Evolutionary conservation across 2,797 vertebrate genomes (phyloP).

Genomic region (Artibeus jamaicensis): DNA sequence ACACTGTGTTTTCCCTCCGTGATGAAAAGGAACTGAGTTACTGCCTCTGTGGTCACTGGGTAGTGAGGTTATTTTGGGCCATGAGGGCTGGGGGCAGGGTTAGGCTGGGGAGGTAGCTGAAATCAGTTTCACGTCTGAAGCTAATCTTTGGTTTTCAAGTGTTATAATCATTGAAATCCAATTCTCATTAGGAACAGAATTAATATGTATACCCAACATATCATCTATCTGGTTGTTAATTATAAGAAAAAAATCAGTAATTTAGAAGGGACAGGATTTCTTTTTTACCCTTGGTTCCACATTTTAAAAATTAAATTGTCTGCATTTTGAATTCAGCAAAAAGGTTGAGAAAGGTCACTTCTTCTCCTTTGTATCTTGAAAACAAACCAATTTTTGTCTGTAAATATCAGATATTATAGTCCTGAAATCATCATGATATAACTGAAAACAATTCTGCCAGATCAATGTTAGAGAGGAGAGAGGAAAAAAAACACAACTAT

Average conservation of each 20-base stretch:
- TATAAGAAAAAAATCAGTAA: background rate
- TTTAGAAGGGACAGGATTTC: background rate
- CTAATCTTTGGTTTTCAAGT: slow-evolving; percentile 35
- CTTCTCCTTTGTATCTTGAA: slow-evolving; percentile 42
- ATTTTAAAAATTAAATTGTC: slow-evolving; percentile 46
- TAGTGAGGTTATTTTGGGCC: slow-evolving; percentile 64
- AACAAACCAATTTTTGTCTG: slow-evolving; percentile 10
- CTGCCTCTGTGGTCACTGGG: slow-evolving; percentile 19
- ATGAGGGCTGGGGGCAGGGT: background rate
- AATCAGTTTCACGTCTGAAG: slow-evolving; percentile 10
- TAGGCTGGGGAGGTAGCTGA: slow-evolving; percentile 3
- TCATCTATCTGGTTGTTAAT: background rate
- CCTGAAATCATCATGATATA: slow-evolving; percentile 1
- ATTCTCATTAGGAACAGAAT: slow-evolving; percentile 38
- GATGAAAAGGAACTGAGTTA: slow-evolving; percentile 60
- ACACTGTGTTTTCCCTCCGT: slow-evolving; percentile 43
- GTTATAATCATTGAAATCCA: background rate
- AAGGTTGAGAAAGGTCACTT: slow-evolving; percentile 44
- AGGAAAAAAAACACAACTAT: background rate
- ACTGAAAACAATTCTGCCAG: slow-evolving; percentile 30
- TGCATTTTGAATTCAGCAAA: slow-evolving; percentile 52
- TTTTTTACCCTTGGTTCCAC: slow-evolving; percentile 35
- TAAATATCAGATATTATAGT: slow-evolving; percentile 12
- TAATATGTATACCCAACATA: background rate
- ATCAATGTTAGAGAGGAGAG: background rate